Conservation (phyloP, 30 jellyfish, hydroid and myxozoan species). For the Mastigias papua region DNA sequence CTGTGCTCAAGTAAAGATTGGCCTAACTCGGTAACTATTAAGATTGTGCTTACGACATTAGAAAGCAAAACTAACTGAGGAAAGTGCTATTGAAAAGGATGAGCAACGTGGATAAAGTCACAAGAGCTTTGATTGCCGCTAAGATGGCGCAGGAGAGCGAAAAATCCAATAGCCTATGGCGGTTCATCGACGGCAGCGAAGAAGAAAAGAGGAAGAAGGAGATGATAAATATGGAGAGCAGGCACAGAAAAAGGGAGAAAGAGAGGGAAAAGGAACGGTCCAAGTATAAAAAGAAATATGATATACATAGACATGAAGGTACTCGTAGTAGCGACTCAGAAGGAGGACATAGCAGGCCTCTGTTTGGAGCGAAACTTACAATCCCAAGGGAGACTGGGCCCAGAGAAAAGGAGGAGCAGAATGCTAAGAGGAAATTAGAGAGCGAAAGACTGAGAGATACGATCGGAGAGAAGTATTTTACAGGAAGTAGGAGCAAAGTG, state of each 20-base stretch:
- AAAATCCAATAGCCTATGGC: neutral
- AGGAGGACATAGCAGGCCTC: neutral
- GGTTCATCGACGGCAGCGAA: neutral
- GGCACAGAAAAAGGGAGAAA: neutral
- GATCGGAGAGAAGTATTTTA: too few species aligned
- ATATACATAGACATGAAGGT: neutral
- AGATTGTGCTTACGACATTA: too few species aligned
- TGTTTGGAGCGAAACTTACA: neutral
- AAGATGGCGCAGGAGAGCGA: constrained; percentile 5
- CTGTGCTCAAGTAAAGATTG: too few species aligned
- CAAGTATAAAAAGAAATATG: neutral
- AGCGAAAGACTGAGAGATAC: neutral
- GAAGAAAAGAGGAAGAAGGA: neutral
- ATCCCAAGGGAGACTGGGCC: neutral
- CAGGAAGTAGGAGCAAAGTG: too few species aligned
- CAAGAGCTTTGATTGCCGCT: constrained; percentile 3
- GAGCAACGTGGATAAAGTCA: neutral
- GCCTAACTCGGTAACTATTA: too few species aligned
- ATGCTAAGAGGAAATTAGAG: neutral
- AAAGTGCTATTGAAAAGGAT: neutral
- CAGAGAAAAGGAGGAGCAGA: too few species aligned
- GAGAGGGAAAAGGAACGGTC: constrained; percentile 8
- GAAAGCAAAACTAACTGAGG: neutral
- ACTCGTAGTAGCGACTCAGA: neutral
- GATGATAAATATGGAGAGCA: neutral